phyloP scores from a whole-genome alignment of 2,797 vertebrate species.

The Phaenicophaeus curvirostris region DNA sequence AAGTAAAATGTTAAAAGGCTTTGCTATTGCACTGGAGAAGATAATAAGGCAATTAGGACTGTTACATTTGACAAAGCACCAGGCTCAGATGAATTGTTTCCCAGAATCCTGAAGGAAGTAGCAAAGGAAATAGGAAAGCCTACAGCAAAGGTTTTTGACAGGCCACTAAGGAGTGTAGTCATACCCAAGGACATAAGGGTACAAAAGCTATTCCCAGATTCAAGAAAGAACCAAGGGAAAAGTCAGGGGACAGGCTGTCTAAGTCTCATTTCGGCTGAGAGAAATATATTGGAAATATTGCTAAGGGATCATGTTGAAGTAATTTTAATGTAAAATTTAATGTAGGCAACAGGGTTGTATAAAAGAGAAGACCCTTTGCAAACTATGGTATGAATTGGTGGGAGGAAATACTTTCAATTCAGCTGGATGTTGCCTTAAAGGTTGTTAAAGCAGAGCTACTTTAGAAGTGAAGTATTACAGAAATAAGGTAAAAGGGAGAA shows the following conservation, averaged over 20 bases:
- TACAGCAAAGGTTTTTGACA: slow-evolving; percentile 55
- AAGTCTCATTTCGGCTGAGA: slow-evolving; percentile 23
- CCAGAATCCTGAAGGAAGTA: slow-evolving; percentile 59
- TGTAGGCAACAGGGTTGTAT: background rate
- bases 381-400: background rate
- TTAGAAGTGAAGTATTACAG: background rate
- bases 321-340: slow-evolving; percentile 34
- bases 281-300: slow-evolving; percentile 44
- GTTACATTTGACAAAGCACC: slow-evolving; percentile 64
- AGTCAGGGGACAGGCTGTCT: background rate
- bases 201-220: slow-evolving; percentile 22
- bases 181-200: slow-evolving; percentile 11
- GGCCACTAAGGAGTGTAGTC: slow-evolving; percentile 14
- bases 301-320: background rate
- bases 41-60: slow-evolving; percentile 72
- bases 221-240: slow-evolving; percentile 25
- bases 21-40: slow-evolving; percentile 51
- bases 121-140: slow-evolving; percentile 55
- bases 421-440: background rate
- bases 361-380: background rate
- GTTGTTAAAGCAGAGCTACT: background rate
- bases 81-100: slow-evolving; percentile 56
- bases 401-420: background rate
- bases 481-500: background rate
- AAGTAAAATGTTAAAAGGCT: slow-evolving; percentile 70